A percentile compares a stretch with the other conserved stretches of the same genome.
These are phyloP conservation scores for Hippolais icterina DNA, from an alignment of 2,113 vertebrate genomes.

Conservation along the genomic window DNA sequence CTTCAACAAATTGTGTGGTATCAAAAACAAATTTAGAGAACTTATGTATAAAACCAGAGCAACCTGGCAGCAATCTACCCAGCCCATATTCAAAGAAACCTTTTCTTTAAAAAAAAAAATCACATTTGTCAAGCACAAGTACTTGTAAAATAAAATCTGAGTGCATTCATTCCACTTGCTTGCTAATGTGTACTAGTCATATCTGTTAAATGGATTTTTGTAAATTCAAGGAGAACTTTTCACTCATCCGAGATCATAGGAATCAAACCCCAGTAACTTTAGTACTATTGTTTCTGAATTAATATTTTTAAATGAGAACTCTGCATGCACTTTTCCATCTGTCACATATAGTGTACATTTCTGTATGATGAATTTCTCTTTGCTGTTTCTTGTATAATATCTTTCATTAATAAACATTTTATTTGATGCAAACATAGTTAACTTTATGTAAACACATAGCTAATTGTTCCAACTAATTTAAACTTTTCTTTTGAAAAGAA, in stretches of 20 bases:
- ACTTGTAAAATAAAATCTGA: slow-evolving; percentile 78
- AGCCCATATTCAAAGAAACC: slow-evolving; percentile 76
- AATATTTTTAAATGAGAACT: slow-evolving; percentile 61
- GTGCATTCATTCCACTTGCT: slow-evolving; percentile 79
- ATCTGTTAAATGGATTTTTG: slow-evolving; percentile 83
- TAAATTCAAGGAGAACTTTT: slow-evolving; percentile 82
- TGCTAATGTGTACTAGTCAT: slow-evolving; percentile 87
- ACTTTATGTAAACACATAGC: slow-evolving; percentile 74
- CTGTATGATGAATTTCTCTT: slow-evolving; percentile 80
- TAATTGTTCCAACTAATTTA: slow-evolving; percentile 67
- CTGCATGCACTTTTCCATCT: slow-evolving; percentile 81
- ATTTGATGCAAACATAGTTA: slow-evolving; percentile 80
- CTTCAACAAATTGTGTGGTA: slow-evolving; percentile 72
- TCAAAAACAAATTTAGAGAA: slow-evolving; percentile 71
- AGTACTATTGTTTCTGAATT: slow-evolving; percentile 70
- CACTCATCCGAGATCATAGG: slow-evolving; percentile 76
- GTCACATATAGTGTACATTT: slow-evolving; percentile 77
- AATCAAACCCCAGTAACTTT: slow-evolving; percentile 68
- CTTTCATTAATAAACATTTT: slow-evolving; percentile 85
- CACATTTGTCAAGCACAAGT: slow-evolving; percentile 81
- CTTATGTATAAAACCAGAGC: slow-evolving; percentile 79
- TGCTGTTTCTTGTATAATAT: slow-evolving; percentile 84
- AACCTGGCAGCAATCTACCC: slow-evolving; percentile 77
- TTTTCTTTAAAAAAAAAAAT: slow-evolving; percentile 61
- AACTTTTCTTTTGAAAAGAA: slow-evolving; percentile 46